Base-by-base conservation (phyloP, 2,113 vertebrate species). In the Pholis gunnellus region DNA sequence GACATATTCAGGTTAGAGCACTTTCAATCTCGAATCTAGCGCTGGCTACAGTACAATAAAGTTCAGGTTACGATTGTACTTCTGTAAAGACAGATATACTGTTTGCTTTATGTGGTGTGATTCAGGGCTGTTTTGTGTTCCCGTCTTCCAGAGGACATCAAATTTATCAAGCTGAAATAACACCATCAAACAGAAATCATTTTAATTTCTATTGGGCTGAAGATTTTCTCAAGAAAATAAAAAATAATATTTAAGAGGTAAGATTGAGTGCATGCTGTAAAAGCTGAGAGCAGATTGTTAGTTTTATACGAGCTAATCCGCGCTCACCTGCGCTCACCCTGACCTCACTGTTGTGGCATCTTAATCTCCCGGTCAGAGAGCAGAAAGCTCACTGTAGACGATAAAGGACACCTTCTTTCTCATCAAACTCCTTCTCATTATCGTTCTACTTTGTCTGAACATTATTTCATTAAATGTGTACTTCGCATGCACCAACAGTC, bases 271-370 rank as follows among this genome's bases (percentile, higher is more conserved):
- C 22, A n/a, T 42, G 72, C 46, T 42, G 31, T 80, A 72, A 80
- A 76, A 76, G 25, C 65, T 70, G 63, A 87, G 63, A 20, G 77
- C 27, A 36, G 63, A 56, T 44, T 69, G 73, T 74, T 84, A 50
- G 60, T 38, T 56, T 79, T 71, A 80, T 65, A 79, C 1, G 48
- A 72, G 70, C 44, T 48, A 48, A 79, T 50, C 38, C 64, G 46
- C 42, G 20, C 22, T 86, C 75, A 72, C 60, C 38, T 54, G 44
- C 44, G 20, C 9, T 86, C 75, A 72, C 60, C 1, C 52, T 66
- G 85, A 79, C 85, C 72, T 83, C 79, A 67, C 22, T 14, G 15
- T 68, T 36, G 76, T 50, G 61, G 61, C 74, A 66, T 81, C 42
- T 25, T 20, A 25, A 50, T 40, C 40, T 15, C 59, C 64, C 67